phyloP scores from a whole-genome alignment of 2,797 vertebrate species.

The Allobates femoralis region DNA sequence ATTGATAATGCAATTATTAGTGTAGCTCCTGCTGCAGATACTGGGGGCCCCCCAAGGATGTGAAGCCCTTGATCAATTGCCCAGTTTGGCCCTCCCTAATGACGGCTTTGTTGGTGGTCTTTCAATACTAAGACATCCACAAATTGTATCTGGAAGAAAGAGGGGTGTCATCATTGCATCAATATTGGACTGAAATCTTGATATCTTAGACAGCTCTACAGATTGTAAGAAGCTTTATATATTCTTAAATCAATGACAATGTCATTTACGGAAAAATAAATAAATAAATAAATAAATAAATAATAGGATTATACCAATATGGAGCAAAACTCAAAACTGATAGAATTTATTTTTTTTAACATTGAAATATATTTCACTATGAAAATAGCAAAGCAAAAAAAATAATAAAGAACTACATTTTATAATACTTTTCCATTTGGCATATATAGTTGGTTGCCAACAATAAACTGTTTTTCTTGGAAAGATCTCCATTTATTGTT shows the following conservation, averaged over 20 bases:
- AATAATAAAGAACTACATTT: constrained; percentile 8
- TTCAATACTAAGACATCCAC: neutral
- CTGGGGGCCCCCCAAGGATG: no score
- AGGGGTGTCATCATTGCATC: neutral
- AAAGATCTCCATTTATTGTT: constrained; percentile 50
- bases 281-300: no score
- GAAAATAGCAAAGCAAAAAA: constrained; percentile 36
- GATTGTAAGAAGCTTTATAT: neutral
- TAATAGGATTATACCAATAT: neutral
- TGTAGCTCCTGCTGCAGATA: no score
- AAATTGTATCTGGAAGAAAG: neutral
- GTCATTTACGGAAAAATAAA: no score
- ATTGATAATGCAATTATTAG: no score
- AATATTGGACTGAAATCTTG: neutral
- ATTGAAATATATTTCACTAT: constrained; percentile 12
- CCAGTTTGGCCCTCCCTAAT: no score
- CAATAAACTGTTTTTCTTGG: constrained; percentile 48
- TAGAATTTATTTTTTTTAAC: constrained; percentile 6
- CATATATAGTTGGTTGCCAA: constrained; percentile 13
- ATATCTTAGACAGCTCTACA: neutral
- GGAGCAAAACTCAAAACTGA: neutral
- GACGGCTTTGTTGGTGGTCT: neutral
- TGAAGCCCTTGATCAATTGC: no score
- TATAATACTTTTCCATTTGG: constrained; percentile 43
- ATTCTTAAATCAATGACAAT: neutral